Base-by-base conservation (phyloP, 2,113 vertebrate genomes). In the Anser brachyrhynchus region DNA sequence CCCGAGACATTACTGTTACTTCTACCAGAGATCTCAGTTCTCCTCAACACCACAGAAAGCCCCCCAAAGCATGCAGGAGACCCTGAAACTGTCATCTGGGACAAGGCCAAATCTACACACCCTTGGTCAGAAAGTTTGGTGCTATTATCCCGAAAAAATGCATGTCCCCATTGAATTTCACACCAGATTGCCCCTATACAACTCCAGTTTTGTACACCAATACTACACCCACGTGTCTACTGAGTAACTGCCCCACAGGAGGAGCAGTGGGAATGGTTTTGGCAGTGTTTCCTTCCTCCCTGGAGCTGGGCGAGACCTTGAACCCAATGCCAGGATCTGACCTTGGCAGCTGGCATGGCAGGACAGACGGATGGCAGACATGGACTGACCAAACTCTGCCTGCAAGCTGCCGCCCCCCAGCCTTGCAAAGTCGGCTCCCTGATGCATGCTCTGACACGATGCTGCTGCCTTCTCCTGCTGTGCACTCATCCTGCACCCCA, bases 391-490 rank as follows among this genome's bases (percentile, higher is more conserved):
- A 3, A 7, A 23, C 35, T 37, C 72, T 37, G 69, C 9, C 10
- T 10, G 19, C 84, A 75, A 87, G 87, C 85, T 86, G 89, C 83
- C 1, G 5, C 10, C 58, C 89, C 58, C 70, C 57, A 0, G 16
- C 58, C 62, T 31, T 0, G 10, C 64, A 58, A 6, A 87, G 91
- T 25, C 6, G 0, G 5, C 4, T 65, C 44, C 52, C 61, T 4
- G 46, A 6, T 1, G 26, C 11, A 16, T 2, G 4, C 28, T 62
- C 26, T 4, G 62, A 41, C 12, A 55, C 1, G 1, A 0, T 22
- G 69, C 75, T 2, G 1, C n/a, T 15, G 23, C 57, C 59, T 29
- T 66, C 82, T 78, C 7, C 78, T 16, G 2, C 16, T 2, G 41
- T 28, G 65, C 33, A 1, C 51, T 17, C 1, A 26, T 14, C 64